Percentiles rank a stretch among this genome's conserved stretches.
Conservation (phyloP, 2,113 vertebrate species). For the Siniperca knerii region DNA sequence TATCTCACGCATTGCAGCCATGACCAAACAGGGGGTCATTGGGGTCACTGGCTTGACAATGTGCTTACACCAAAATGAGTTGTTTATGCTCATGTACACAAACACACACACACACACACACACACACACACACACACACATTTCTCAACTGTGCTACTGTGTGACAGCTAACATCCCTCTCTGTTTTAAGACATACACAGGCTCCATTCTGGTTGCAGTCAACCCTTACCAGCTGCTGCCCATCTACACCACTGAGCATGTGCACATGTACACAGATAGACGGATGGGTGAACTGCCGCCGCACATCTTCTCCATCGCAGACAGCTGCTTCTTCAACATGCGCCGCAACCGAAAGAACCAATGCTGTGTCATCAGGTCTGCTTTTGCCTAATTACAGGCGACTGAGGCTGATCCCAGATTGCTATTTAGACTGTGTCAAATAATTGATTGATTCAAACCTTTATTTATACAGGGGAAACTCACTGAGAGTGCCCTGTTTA, state of each 20-base stretch:
- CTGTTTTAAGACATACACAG: conserved; percentile 91
- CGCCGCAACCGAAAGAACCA: conserved; percentile 89
- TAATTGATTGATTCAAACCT: neutral
- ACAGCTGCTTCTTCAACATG: conserved; percentile 97
- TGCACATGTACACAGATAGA: conserved; percentile 88
- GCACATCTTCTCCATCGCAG: conserved; percentile 95
- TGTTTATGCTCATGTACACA: conserved; percentile 21
- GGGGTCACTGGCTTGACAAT: conserved; percentile 1
- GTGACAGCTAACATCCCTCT: conserved; percentile 20
- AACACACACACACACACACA: neutral
- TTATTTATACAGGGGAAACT: neutral
- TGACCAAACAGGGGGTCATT: neutral
- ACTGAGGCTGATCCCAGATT: neutral
- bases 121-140: neutral
- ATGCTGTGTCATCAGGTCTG: conserved; percentile 96
- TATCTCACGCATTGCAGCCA: neutral
- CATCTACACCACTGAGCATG: conserved; percentile 92
- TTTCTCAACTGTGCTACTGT: conserved; percentile 10
- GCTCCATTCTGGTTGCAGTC: conserved; percentile 96
- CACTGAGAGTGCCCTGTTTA: neutral
- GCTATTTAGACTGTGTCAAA: neutral
- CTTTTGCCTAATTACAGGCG: neutral
- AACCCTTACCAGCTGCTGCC: conserved; percentile 97
- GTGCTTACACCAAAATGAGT: neutral
- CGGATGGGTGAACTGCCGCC: conserved; percentile 93